A percentile compares a stretch with the other conserved stretches of the same genome.
phyloP scores from a whole-genome alignment of 1,140 invertebrate genomes.

The Mycetomoellerius zeteki region DNA sequence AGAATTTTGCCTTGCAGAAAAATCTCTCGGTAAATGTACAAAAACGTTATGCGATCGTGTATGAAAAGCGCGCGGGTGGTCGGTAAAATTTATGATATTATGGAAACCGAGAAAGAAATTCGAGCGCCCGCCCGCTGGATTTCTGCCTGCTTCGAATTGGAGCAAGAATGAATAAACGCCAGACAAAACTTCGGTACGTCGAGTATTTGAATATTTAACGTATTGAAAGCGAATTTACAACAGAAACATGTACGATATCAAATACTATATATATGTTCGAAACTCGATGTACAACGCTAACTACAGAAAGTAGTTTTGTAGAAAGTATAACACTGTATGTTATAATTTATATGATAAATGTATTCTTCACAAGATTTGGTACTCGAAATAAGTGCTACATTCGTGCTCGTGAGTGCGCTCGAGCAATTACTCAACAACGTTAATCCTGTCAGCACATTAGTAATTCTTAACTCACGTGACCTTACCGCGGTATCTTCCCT shows the following conservation, averaged over 20 bases:
- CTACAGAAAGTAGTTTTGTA: no score
- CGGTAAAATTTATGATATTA: conserved; percentile 55
- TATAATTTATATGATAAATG: conserved; percentile 39
- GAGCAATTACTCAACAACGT: conserved; percentile 85
- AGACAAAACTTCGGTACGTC: background rate
- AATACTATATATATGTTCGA: background rate
- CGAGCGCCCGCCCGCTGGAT: background rate
- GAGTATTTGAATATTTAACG: conserved; percentile 22
- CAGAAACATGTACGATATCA: background rate
- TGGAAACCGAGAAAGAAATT: conserved; percentile 25
- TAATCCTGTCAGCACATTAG: conserved; percentile 85
- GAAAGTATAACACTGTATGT: background rate
- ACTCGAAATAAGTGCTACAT: conserved; percentile 10
- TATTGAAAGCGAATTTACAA: conserved; percentile 10
- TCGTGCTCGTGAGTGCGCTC: background rate
- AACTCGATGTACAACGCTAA: conserved; percentile 1
- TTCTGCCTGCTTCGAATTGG: conserved; percentile 19
- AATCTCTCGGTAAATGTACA: conserved; percentile 28
- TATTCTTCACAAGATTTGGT: conserved; percentile 12
- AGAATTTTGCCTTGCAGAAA: conserved; percentile 43
- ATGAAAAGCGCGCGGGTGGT: conserved; percentile 33
- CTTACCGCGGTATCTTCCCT: conserved; percentile 83
- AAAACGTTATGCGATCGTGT: conserved; percentile 7
- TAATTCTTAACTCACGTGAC: conserved; percentile 84
- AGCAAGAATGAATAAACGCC: conserved; percentile 15